Base-by-base conservation (phyloP, 2,113 vertebrate genomes). In the Coracopsis vasa region DNA sequence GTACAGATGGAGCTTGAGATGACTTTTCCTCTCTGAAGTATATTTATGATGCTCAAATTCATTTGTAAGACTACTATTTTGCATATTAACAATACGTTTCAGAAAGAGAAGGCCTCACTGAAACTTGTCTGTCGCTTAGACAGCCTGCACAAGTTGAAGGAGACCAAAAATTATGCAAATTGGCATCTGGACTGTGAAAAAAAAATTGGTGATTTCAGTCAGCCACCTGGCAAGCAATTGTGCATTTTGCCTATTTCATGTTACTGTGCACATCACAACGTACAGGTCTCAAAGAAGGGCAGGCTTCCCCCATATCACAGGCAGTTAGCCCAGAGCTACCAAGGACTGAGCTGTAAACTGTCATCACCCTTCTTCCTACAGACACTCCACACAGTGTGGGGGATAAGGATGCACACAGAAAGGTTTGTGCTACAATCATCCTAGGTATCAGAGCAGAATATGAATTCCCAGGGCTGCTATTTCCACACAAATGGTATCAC, bases 311-410 rank as follows among this genome's bases (percentile, higher is more conserved):
- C 35, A 56, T 1, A 56, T 1, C 28, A 11, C 0, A 6, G 35
- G 47, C 18, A 3, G 2, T 16, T 41, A 71, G 70, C 12, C 44
- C 37, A 79, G n/a, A 23, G 61, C 29, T 80, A 29, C 51, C 17
- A 41, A 23, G 28, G 20, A 39, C 39, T 11, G 37, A 82, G 42
- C 28, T 61, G 65, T 29, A 23, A 62, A 21, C 13, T 13, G 56
- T 18, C 33, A 47, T 20, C 10, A 8, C 17, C 28, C 29, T 50
- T 14, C 53, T 58, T 66, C 54, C 58, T 19, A 41, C 9, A 31
- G 18, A 4, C 12, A 42, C 45, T 2, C 7, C 44, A 19, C 5
- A 11, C 13, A 6, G 4, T 7, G 5, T 0, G 1, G 0, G 5
- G 11, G 3, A 62, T 13, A 72, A 64, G 58, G 58, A 29, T 45